Conservation (phyloP, 2,113 vertebrate genomes). For the Junco hyemalis region DNA sequence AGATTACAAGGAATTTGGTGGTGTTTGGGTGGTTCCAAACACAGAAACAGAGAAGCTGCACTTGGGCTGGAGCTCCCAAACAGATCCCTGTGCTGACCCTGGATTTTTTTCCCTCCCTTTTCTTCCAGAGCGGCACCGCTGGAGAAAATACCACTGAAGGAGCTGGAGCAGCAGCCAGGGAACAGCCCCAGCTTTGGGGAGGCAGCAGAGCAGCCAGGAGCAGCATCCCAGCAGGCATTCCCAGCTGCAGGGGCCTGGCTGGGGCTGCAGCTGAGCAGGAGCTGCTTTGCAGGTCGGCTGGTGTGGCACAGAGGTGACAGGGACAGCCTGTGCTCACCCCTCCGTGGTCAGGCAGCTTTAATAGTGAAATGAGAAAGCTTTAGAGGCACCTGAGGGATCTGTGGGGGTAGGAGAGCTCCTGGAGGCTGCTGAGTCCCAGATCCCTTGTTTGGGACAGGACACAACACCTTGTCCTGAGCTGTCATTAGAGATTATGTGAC, state of each 20-base stretch:
- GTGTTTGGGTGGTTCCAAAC: not conserved
- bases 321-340: not conserved
- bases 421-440: not conserved
- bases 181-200: not conserved
- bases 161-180: not conserved
- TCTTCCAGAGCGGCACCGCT: slow-evolving; percentile 74
- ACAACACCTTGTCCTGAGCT: not conserved
- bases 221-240: not conserved
- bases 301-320: not conserved
- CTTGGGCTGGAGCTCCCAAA: accelerated
- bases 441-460: accelerated
- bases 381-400: not conserved
- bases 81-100: not conserved
- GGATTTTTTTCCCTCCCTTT: not conserved
- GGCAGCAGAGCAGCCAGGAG: not conserved
- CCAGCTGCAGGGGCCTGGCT: not conserved
- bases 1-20: not conserved
- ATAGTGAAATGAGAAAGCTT: accelerated
- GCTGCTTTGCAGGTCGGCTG: not conserved
- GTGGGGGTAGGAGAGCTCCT: not conserved
- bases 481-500: accelerated
- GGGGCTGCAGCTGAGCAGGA: not conserved
- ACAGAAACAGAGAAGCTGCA: not conserved
- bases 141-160: slow-evolving; percentile 79
- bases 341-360: not conserved